A percentile compares a stretch with the other conserved stretches of the same genome.
phyloP scores from a whole-genome alignment of 2,113 vertebrate species.

The Marcusenius ussheri region DNA sequence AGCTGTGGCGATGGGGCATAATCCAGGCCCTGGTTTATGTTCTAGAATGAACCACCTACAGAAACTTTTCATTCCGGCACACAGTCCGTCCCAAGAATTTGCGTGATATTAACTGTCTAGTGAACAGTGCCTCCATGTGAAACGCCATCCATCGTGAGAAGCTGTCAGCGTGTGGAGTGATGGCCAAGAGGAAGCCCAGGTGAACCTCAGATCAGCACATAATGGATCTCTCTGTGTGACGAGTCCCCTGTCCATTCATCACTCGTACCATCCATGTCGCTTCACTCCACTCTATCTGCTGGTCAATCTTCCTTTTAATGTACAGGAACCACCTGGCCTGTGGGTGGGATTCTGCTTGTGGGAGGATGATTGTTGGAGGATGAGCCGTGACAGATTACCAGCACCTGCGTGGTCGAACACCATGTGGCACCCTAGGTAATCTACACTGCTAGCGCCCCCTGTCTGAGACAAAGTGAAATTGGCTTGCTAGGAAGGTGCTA shows the following conservation, averaged over 20 bases:
- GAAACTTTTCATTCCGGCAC: not conserved
- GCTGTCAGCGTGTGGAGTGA: not conserved
- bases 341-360: not conserved
- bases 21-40: not conserved
- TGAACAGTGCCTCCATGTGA: not conserved
- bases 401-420: not conserved
- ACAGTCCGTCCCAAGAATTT: not conserved
- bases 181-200: not conserved
- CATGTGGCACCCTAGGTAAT: not conserved
- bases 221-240: not conserved
- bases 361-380: not conserved
- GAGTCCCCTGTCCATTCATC: not conserved
- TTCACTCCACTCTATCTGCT: not conserved
- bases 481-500: not conserved
- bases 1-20: not conserved
- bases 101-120: not conserved
- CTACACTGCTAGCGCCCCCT: not conserved
- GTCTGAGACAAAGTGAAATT: not conserved
- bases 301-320: not conserved
- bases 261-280: not conserved
- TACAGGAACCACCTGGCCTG: conserved; percentile 5
- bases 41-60: not conserved
- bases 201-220: not conserved
- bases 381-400: not conserved
- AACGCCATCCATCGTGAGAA: not conserved